Evolutionary conservation across 1,140 invertebrate genomes (phyloP).

Genomic region (fruit fly (Drosophila melanogaster)): DNA sequence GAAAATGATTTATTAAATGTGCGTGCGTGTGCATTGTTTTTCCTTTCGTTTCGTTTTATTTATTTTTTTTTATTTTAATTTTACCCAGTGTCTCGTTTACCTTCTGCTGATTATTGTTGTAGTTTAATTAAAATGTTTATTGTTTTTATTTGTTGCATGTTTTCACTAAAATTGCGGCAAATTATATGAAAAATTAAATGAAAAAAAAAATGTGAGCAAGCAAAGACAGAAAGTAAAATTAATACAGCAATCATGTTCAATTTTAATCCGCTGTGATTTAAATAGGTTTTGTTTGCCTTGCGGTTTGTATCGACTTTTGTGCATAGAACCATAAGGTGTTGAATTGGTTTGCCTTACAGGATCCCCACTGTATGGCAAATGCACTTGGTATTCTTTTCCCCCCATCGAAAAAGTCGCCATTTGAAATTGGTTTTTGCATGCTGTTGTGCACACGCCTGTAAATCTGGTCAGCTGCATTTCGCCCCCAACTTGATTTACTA

Average conservation of each 20-base stretch:
- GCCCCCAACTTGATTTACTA: constrained; percentile 5
- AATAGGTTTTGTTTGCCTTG: constrained; percentile 11
- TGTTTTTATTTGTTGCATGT: constrained; percentile 56
- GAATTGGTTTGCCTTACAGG: too few species aligned
- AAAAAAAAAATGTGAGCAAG: not conserved
- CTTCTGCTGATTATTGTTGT: constrained; percentile 56
- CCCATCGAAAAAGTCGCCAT: not conserved
- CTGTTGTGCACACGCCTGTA: constrained; percentile 7
- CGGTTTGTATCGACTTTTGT: not conserved
- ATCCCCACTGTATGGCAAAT: not conserved
- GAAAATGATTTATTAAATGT: constrained; percentile 66
- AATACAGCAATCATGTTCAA: constrained; percentile 33
- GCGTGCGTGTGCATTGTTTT: constrained; percentile 2
- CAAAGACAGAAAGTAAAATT: constrained; percentile 20
- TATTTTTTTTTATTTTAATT: constrained; percentile 19
- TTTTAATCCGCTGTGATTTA: constrained; percentile 35
- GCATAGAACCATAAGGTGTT: too few species aligned
- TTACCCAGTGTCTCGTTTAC: not conserved
- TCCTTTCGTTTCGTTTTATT: not conserved
- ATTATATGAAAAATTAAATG: constrained; percentile 43
- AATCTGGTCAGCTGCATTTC: constrained; percentile 1
- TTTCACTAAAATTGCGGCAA: constrained; percentile 40
- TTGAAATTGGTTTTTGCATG: constrained; percentile 24
- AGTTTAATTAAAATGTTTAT: constrained; percentile 79
- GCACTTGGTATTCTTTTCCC: not conserved